Evolutionary conservation across 1,140 invertebrate genomes (phyloP).

Genomic region (Trichonephila inaurata): DNA sequence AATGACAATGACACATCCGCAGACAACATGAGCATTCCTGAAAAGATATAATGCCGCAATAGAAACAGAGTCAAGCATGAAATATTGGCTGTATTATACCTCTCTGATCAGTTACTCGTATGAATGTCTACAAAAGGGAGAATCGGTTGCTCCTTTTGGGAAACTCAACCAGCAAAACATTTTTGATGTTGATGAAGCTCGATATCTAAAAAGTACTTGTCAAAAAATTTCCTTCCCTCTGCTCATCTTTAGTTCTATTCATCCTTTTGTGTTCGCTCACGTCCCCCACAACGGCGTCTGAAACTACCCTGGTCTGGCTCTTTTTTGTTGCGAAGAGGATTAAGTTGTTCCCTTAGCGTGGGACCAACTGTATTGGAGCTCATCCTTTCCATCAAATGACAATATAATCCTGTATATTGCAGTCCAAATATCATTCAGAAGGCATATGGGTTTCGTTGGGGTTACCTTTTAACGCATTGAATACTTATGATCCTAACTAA

Average conservation of each 20-base stretch:
- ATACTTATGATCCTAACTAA: neutral
- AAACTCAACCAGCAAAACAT: conserved; percentile 59
- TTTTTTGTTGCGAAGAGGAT: conserved; percentile 35
- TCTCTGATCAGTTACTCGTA: conserved; percentile 6
- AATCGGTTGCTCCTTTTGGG: neutral
- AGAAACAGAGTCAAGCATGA: conserved; percentile 31
- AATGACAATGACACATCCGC: neutral
- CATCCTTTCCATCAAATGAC: conserved; percentile 54
- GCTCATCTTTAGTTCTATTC: conserved; percentile 49
- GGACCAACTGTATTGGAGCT: conserved; percentile 24
- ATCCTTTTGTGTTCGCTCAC: conserved; percentile 42
- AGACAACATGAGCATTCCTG: neutral
- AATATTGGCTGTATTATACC: neutral
- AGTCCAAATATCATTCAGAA: conserved; percentile 68
- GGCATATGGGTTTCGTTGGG: conserved; percentile 29
- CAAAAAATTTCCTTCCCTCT: conserved; percentile 50
- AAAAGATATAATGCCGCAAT: neutral
- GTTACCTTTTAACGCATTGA: conserved; percentile 10
- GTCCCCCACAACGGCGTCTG: neutral
- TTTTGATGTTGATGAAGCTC: conserved; percentile 62
- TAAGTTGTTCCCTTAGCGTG: conserved; percentile 71
- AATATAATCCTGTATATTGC: conserved; percentile 63
- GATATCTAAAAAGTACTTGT: conserved; percentile 54
- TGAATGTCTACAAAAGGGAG: neutral
- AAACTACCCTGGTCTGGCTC: neutral